These are phyloP conservation scores for Ispidina lecontei DNA, from an alignment of 2,797 vertebrate genomes.

Conservation along the genomic window DNA sequence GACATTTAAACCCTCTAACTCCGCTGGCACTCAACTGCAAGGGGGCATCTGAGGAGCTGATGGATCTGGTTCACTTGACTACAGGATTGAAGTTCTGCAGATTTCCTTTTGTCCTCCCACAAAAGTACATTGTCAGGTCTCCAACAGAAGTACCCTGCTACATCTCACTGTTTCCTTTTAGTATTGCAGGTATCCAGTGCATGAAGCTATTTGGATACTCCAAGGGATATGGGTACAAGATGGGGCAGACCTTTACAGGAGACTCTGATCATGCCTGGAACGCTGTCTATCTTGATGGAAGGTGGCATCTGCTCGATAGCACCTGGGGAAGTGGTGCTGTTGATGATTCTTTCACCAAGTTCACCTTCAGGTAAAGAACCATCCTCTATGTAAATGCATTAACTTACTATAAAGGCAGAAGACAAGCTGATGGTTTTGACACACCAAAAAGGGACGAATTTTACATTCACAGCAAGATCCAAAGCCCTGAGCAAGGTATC, in stretches of 20 bases:
- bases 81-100: neutral
- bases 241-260: conserved; percentile 75
- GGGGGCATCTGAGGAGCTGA: neutral
- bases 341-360: conserved; percentile 75
- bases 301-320: conserved; percentile 84
- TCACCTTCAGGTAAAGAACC: conserved; percentile 78
- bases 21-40: neutral
- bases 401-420: neutral
- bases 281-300: conserved; percentile 78
- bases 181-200: conserved; percentile 80
- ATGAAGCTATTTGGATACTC: conserved; percentile 78
- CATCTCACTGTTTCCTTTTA: conserved; percentile 24
- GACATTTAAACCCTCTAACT: neutral
- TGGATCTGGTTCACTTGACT: neutral
- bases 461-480: neutral
- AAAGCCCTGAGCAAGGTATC: neutral
- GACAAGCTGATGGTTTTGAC: neutral
- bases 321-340: conserved; percentile 83
- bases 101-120: neutral
- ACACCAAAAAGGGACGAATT: neutral
- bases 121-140: neutral
- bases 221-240: conserved; percentile 78
- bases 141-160: neutral
- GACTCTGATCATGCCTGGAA: conserved; percentile 82
- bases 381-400: neutral